A percentile compares a stretch with the other conserved stretches of the same genome.
Conservation (phyloP, 2,113 vertebrate species). For the Platichthys flesus region DNA sequence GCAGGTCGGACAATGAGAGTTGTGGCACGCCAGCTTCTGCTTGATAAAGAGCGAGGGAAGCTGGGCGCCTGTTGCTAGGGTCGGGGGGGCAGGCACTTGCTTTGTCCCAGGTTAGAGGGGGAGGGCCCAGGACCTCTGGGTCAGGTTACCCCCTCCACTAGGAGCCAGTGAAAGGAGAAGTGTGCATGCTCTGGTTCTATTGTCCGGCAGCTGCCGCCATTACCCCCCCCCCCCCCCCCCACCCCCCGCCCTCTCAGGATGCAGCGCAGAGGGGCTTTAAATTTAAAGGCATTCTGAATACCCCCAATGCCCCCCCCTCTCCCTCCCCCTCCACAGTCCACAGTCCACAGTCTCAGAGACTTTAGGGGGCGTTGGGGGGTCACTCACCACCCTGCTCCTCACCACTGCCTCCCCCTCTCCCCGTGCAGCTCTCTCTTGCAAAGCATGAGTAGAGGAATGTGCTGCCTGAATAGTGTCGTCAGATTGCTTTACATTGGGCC, state of each 20-base stretch:
- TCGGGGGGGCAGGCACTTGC: conserved; percentile 36
- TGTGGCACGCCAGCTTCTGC: conserved; percentile 35
- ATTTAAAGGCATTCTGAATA: conserved; percentile 50
- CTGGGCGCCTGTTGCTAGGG: conserved; percentile 41
- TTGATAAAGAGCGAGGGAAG: conserved; percentile 44
- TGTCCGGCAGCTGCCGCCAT: conserved; percentile 68
- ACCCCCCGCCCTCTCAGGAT: conserved; percentile 43
- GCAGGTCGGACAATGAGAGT: conserved; percentile 41
- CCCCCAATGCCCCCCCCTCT: neutral
- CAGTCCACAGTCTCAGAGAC: conserved; percentile 7
- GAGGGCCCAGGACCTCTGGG: conserved; percentile 56
- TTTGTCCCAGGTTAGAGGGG: conserved; percentile 68
- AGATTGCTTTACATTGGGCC: conserved; percentile 69
- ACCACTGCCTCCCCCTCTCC: neutral
- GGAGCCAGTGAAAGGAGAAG: conserved; percentile 63
- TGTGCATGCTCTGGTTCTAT: conserved; percentile 55
- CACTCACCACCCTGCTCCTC: conserved; percentile 9
- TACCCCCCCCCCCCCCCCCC: neutral
- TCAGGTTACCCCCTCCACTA: conserved; percentile 64
- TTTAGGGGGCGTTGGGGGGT: conserved; percentile 47
- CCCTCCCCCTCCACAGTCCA: too few species aligned
- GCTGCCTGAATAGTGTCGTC: conserved; percentile 56
- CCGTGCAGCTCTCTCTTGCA: conserved; percentile 15
- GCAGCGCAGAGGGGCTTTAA: conserved; percentile 59
- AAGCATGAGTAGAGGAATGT: conserved; percentile 75